phyloP scores from a whole-genome alignment of 2,113 vertebrate species.

The Menidia beryllina region DNA sequence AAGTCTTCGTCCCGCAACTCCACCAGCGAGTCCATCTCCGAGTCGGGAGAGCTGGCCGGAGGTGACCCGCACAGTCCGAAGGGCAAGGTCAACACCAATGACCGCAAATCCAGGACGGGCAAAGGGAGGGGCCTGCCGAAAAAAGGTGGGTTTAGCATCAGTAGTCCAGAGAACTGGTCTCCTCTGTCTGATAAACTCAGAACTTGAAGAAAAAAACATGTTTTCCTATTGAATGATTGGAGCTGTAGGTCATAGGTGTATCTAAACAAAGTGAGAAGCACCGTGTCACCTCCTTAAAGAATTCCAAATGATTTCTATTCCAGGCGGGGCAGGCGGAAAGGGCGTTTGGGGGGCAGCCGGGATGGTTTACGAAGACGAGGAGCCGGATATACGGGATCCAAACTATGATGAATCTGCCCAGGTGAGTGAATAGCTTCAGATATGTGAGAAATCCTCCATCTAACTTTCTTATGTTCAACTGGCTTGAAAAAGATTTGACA shows the following conservation, averaged over 20 bases:
- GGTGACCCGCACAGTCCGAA: slow-evolving; percentile 82
- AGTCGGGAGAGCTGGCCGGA: slow-evolving; percentile 69
- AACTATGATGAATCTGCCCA: slow-evolving; percentile 89
- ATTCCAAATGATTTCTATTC: not conserved
- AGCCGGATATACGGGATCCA: slow-evolving; percentile 85
- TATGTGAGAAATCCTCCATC: not conserved
- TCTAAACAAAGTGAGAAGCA: too few species aligned
- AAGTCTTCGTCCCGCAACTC: slow-evolving; percentile 87
- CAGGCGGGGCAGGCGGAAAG: slow-evolving; percentile 89
- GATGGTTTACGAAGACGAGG: slow-evolving; percentile 87
- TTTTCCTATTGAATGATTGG: too few species aligned
- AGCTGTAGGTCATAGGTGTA: too few species aligned
- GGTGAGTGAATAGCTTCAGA: slow-evolving; percentile 62
- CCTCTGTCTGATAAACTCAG: too few species aligned
- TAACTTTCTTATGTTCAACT: not conserved
- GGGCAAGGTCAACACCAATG: slow-evolving; percentile 75
- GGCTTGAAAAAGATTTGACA: too few species aligned
- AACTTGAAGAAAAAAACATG: too few species aligned
- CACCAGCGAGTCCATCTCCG: slow-evolving; percentile 81
- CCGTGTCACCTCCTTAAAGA: too few species aligned
- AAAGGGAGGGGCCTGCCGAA: slow-evolving; percentile 90
- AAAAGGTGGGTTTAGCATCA: slow-evolving; percentile 79
- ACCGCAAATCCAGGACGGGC: slow-evolving; percentile 86
- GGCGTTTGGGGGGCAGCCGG: slow-evolving; percentile 91
- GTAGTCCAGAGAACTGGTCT: not conserved